Conservation (phyloP, 2,113 vertebrate species). For the Corythoichthys intestinalis region DNA sequence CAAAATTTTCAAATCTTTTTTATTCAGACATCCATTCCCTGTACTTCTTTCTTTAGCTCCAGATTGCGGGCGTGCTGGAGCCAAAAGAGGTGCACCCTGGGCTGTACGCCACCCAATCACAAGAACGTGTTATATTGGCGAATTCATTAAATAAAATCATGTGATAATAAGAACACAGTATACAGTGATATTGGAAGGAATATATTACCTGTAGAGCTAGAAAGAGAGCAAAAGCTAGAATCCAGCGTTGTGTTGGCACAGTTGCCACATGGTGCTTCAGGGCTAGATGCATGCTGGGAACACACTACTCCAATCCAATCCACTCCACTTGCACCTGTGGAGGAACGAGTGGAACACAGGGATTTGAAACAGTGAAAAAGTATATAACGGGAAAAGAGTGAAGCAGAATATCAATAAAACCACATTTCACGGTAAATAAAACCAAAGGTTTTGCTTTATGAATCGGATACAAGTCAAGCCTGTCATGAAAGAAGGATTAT, state of each 20-base stretch:
- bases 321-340: constrained; percentile 38
- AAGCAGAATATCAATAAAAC: neutral
- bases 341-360: constrained; percentile 1
- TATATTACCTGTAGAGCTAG: constrained; percentile 59
- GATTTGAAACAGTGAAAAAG: constrained; percentile 1
- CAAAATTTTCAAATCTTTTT: too few species aligned
- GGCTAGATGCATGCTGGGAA: constrained; percentile 48
- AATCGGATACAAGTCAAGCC: neutral
- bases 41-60: too few species aligned
- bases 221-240: constrained; percentile 56
- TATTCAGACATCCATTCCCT: too few species aligned
- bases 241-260: constrained; percentile 37
- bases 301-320: constrained; percentile 25
- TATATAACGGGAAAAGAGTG: neutral
- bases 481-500: neutral
- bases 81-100: too few species aligned
- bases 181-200: neutral
- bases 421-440: neutral
- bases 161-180: neutral
- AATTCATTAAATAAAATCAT: too few species aligned
- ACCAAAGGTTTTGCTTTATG: neutral
- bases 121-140: too few species aligned
- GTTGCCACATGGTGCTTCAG: constrained; percentile 39
- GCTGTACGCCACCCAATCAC: too few species aligned
- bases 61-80: too few species aligned